Conservation (phyloP, 2,888 invertebrate species). For the Philonicus albiceps region DNA sequence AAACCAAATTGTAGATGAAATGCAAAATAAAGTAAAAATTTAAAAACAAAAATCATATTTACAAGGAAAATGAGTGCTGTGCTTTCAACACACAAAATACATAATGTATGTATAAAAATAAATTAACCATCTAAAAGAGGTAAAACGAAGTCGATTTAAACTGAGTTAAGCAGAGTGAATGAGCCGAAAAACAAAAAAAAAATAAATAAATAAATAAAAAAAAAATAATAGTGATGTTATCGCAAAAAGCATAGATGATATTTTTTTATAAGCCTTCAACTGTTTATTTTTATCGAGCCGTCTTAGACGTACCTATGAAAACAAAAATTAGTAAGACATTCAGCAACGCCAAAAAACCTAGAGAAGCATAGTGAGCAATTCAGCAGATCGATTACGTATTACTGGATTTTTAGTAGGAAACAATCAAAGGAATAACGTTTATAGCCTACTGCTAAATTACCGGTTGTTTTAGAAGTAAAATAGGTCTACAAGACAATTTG, state of each 20-base stretch:
- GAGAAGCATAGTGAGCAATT: background rate
- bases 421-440: conserved; percentile 16
- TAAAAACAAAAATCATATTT: conserved; percentile 48
- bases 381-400: background rate
- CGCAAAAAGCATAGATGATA: background rate
- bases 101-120: background rate
- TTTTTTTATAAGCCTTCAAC: background rate
- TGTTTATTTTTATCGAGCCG: background rate
- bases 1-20: background rate
- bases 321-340: background rate
- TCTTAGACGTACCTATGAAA: background rate
- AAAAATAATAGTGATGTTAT: background rate
- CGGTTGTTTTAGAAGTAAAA: conserved; percentile 28
- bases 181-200: background rate
- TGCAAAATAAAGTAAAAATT: conserved; percentile 47
- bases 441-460: background rate
- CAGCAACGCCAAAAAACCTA: conserved; percentile 11
- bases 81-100: conserved; percentile 31
- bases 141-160: background rate
- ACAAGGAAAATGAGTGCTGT: conserved; percentile 35
- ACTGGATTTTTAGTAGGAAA: conserved; percentile 12
- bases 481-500: background rate
- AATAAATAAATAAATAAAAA: too few species aligned
- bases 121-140: background rate
- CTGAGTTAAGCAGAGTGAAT: background rate